Base-by-base conservation (phyloP, 2,113 vertebrate genomes). In the Campylorhamphus procurvoides region DNA sequence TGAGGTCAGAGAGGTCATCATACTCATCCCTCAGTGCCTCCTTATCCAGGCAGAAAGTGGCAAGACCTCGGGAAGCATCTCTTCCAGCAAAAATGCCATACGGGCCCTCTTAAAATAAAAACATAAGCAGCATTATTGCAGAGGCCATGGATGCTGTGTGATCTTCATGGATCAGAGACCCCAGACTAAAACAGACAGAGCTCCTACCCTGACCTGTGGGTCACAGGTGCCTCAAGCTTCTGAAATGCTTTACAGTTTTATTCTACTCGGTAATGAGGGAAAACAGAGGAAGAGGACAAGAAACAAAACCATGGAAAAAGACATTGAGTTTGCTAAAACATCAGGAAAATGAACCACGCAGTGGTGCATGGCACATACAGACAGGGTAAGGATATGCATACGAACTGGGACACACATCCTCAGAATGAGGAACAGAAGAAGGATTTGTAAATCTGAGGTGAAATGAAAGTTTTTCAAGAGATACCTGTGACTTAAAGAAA, bases 61-160 rank as follows among this genome's bases (percentile, higher is more conserved):
- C 99, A 80, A 99, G 98, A 42, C 99, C 99, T 92, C 99, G 98
- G 89, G 99, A 99, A 5, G 99, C 99, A 58, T 99, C 99, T 96
- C 98, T 98, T 96, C 99, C 99, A 6, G 99, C 99, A 97, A 99
- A 99, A 88, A 99, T 98, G 33, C 99, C 99, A 6, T 99, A 99
- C 0, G 99, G 99, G 7, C 99, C 99, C 47, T 99, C 99, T 99
- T 40, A 96, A 97, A 96, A 91, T n/a, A 97, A 76, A 93, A 95
- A 96, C 27, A 77, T 22, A 24, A 71, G 35, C 44, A 72, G 69
- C 46, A 37, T 94, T 94, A 94, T 76, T 89, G 66, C 49, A 91
- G 81, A 85, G 67, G 13, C 42, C 82, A 91, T 20, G 16, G 71
- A 35, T 58, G 13, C n/a, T 73, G 20, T 8, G 5, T 29, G 60